Evolutionary conservation across 2,888 invertebrate genomes (phyloP), one percentile per base, ranked within the genome.

Genomic region (Lepidocyrtoides sp.): DNA sequence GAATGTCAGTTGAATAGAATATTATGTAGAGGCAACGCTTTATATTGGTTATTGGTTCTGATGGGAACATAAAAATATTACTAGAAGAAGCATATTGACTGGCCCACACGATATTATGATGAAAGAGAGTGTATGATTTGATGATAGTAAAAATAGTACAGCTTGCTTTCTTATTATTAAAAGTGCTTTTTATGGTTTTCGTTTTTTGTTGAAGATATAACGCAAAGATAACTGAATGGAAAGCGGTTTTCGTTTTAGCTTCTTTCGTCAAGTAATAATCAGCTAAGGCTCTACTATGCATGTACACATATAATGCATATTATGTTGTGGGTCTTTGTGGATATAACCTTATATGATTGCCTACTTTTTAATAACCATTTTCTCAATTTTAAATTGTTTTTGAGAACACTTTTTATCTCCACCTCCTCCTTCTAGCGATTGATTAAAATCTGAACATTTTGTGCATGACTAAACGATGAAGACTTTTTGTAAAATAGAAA

Each of bases 401-500:
- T 48, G 23, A 48, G 48, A 75, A 26, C 69, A 2, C 1, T 36
- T 32, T 20, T 4, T 7, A 10, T 26, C 26, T 48, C 66, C 66
- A 32, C 32, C 14, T 57, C 66, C 66, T 66, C 32, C 14, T 57
- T 23, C 26, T 26, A 0, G 0, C 29, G 14, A 75, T 75, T 75
- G 75, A 75, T 75, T 75, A 75, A 75, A 75, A 75, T 75, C 41
- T 75, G 75, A 75, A 26, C 75, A 36, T 44, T 48, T 44, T 48
- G 26, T 75, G 75, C 44, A 44, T 48, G 75, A 75, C 72, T 72
- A 72, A 72, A 41, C 41, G 20, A 41, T 72, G 10, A 72, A 17
- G n/a, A 1, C 0, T 32, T n/a, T 29, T 72, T 17, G 2, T 0
- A 12, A 20, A 63, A 29, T 32, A 2, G 69, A 66, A 66, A 66